Percentiles rank a stretch among this genome's conserved stretches.
Conservation (phyloP, 2,888 invertebrate genomes). For the Drosophila stalkeri region DNA sequence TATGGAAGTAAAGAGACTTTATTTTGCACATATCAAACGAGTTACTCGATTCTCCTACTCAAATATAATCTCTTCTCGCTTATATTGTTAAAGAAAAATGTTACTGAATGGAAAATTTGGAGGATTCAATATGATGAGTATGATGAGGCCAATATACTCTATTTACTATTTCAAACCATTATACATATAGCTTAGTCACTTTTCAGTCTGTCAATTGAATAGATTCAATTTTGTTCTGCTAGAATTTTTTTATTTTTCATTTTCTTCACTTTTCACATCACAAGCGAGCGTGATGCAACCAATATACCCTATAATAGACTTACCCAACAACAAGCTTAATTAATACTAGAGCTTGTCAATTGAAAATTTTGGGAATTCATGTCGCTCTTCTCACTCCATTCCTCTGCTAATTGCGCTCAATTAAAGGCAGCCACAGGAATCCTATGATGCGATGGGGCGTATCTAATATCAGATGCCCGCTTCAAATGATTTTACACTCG, state of each 20-base stretch:
- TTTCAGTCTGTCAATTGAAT: too few species aligned
- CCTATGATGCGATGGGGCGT: constrained; percentile 19
- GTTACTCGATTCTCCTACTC: too few species aligned
- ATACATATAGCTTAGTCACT: too few species aligned
- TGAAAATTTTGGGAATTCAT: background rate
- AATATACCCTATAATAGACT: background rate
- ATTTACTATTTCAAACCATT: too few species aligned
- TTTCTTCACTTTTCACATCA: background rate
- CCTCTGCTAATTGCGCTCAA: constrained; percentile 27
- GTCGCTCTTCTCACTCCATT: background rate
- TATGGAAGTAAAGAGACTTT: background rate
- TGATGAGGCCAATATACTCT: background rate
- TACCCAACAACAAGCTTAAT: background rate
- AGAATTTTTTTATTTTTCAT: too few species aligned
- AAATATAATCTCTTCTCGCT: too few species aligned
- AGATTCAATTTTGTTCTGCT: too few species aligned
- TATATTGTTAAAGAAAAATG: too few species aligned
- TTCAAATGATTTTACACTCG: constrained; percentile 3
- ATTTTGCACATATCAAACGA: too few species aligned
- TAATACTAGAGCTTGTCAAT: background rate
- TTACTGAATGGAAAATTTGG: too few species aligned
- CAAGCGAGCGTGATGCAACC: background rate
- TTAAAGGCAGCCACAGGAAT: constrained; percentile 10
- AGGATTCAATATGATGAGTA: background rate
- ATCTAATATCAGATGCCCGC: background rate